These are phyloP conservation scores for Bradynema listronoti DNA, from an alignment of 1,140 invertebrate genomes.

Conservation along the genomic window DNA sequence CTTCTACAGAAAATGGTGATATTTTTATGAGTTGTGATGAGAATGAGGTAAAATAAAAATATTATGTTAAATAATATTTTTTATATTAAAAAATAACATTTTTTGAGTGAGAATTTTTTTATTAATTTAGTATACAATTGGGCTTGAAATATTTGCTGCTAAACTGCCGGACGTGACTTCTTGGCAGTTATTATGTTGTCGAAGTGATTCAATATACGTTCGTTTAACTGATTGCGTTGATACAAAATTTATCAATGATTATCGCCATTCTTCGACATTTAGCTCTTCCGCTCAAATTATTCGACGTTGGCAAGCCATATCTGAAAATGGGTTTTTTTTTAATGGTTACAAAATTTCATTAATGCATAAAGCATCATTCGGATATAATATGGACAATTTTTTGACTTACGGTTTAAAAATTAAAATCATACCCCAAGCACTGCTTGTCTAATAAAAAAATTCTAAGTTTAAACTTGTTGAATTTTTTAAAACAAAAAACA, in stretches of 20 bases:
- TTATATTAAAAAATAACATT: neutral
- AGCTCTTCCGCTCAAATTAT: constrained; percentile 45
- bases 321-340: constrained; percentile 41
- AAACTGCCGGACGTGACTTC: constrained; percentile 26
- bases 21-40: constrained; percentile 49
- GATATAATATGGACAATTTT: constrained; percentile 3
- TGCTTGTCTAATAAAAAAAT: no score
- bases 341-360: constrained; percentile 7
- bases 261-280: constrained; percentile 42
- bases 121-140: constrained; percentile 47
- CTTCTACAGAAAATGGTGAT: constrained; percentile 48
- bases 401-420: neutral
- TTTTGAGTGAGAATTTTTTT: no score
- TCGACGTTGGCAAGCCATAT: constrained; percentile 45
- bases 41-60: constrained; percentile 30
- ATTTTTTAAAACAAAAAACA: constrained; percentile 1
- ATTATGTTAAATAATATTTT: neutral
- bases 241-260: constrained; percentile 49
- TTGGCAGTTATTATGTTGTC: constrained; percentile 46
- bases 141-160: constrained; percentile 47
- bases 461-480: neutral
- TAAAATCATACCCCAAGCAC: no score
- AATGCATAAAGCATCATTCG: no score
- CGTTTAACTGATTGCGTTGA: constrained; percentile 42
- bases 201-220: constrained; percentile 33